Evolutionary conservation across 2,113 vertebrate species (phyloP).

Genomic region (Syngnathus typhle): DNA sequence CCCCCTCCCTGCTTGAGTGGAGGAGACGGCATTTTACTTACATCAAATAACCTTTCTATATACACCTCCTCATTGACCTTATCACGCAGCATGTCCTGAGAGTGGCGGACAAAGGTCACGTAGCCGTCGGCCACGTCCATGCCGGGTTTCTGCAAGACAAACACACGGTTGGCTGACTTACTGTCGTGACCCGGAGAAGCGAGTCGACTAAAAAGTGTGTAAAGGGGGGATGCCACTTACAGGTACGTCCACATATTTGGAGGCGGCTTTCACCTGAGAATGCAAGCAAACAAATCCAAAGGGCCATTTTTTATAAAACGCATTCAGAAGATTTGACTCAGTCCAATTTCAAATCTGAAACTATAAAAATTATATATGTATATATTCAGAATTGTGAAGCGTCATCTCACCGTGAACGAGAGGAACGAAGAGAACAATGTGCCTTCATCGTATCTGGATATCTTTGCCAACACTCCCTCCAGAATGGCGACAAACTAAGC

Average conservation of each 20-base stretch:
- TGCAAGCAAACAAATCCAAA: slow-evolving; percentile 23
- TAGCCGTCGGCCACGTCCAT: slow-evolving; percentile 99
- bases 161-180: slow-evolving; percentile 22
- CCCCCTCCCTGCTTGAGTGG: slow-evolving; percentile 84
- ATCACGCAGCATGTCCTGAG: slow-evolving; percentile 99
- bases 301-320: neutral
- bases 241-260: slow-evolving; percentile 99
- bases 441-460: slow-evolving; percentile 98
- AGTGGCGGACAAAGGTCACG: slow-evolving; percentile 99
- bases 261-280: slow-evolving; percentile 97
- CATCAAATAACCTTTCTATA: slow-evolving; percentile 99
- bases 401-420: slow-evolving; percentile 91
- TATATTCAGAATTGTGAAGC: neutral
- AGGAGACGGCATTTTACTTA: slow-evolving; percentile 99
- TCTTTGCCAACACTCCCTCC: slow-evolving; percentile 94
- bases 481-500: slow-evolving; percentile 90
- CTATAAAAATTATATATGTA: too few species aligned
- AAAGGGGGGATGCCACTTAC: slow-evolving; percentile 76
- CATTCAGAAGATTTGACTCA: too few species aligned
- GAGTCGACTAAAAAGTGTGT: neutral
- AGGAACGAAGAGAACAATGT: slow-evolving; percentile 99
- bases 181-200: neutral
- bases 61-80: slow-evolving; percentile 99
- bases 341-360: neutral
- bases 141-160: slow-evolving; percentile 85